These are phyloP conservation scores for Ptiloglossa arizonensis DNA, from an alignment of 1,140 invertebrate genomes.

Conservation along the genomic window DNA sequence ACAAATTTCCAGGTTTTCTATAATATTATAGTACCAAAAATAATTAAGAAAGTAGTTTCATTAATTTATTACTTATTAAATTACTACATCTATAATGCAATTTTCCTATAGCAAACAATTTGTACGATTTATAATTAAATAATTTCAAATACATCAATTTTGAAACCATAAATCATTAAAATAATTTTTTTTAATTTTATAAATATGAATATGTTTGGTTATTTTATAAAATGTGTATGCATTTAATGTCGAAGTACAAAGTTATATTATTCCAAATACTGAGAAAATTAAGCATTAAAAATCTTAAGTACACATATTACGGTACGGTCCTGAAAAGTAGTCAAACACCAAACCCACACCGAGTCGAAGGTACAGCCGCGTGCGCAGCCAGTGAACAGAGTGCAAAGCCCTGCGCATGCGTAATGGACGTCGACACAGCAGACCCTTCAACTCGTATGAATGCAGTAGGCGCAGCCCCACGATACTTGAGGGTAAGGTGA, in stretches of 20 bases:
- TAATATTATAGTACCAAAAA: not conserved
- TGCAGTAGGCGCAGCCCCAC: conserved; percentile 52
- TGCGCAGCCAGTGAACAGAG: conserved; percentile 50
- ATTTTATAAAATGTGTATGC: not conserved
- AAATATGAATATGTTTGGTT: not conserved
- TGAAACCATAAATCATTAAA: not conserved
- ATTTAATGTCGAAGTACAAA: too few relatives aligned
- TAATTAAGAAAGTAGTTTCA: not conserved
- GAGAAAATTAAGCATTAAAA: not conserved
- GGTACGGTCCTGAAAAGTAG: conserved; percentile 45
- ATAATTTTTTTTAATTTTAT: not conserved
- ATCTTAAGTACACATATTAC: conserved; percentile 3
- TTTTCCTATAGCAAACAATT: not conserved
- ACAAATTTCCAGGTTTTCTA: not conserved
- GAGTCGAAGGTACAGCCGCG: conserved; percentile 45
- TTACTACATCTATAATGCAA: not conserved
- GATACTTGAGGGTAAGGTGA: conserved; percentile 49
- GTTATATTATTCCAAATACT: not conserved
- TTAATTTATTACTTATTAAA: not conserved
- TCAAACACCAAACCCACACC: conserved; percentile 39
- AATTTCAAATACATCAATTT: not conserved
- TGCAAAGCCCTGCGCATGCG: conserved; percentile 47
- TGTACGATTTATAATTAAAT: not conserved
- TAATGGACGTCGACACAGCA: conserved; percentile 37
- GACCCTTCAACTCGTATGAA: conserved; percentile 55